Evolutionary conservation across 1,140 invertebrate genomes (phyloP), one percentile per base, ranked within the genome.

Genomic region (Penaeus vannamei): DNA sequence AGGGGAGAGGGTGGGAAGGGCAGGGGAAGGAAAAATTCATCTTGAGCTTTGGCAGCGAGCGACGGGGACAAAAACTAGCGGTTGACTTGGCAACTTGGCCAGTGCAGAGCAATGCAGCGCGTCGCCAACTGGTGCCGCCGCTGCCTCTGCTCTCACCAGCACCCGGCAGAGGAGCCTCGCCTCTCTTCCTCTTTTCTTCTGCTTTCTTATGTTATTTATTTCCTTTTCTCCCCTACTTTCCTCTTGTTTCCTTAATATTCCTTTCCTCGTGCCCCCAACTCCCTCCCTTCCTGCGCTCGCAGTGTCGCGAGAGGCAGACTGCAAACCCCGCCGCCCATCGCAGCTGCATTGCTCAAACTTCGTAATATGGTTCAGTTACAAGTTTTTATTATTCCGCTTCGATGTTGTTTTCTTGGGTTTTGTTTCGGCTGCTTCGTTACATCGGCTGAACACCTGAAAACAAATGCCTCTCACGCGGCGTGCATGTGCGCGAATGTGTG

Each of bases 81-180:
- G 81, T 84, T 84, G 81, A 64, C 60, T 84, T 84, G 81, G 81
- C 60, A 64, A 84, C 60, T 84, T 84, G 61, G 60, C 81, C 61
- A 84, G 81, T 84, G 81, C 61, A 36, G 46, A 64, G 81, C 81
- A 84, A 84, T 84, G 81, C 81, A 84, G 81, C 60, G 81, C n/a
- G 60, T 64, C 81, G 60, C 60, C 81, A 29, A 42, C 60, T 84
- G n/a, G n/a, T 84, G 5, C 60, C 64, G 81, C 60, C 64, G 46
- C 80, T 29, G 46, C 53, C 61, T 53, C 46, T 83, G 20, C 46
- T 60, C 53, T 60, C 32, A n/a, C n/a, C 61, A 8, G 36, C 23
- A 46, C 53, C 2, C 36, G 53, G 53, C 53, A 4, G 7, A 59
- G 12, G 12, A 61, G 46, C 46, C 22, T n/a, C 77, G 32, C 20